phyloP scores from a whole-genome alignment of 2,113 vertebrate genomes.

The Vidua macroura region DNA sequence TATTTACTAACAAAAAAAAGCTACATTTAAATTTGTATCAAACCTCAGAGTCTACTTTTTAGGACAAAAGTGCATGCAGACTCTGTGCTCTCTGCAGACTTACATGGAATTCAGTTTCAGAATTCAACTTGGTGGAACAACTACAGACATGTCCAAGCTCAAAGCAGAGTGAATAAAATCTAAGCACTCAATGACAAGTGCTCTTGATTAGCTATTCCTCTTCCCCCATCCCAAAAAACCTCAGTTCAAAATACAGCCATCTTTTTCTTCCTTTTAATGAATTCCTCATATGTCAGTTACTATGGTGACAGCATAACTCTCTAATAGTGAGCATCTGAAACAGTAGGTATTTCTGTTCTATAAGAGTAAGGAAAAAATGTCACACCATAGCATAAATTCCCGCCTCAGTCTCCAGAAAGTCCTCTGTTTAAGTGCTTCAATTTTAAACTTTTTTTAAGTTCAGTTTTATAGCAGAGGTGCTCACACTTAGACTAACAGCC shows the following conservation, averaged over 20 bases:
- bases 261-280: background rate
- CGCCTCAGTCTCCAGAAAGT: background rate
- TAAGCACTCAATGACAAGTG: background rate
- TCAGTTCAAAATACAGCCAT: background rate
- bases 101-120: background rate
- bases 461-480: background rate
- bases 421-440: background rate
- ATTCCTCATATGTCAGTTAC: background rate
- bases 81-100: background rate
- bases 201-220: background rate
- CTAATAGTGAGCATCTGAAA: conserved; percentile 26
- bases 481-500: background rate
- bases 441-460: background rate
- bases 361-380: background rate
- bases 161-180: background rate
- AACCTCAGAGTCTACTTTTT: background rate
- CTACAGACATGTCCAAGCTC: background rate
- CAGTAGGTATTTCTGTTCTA: background rate
- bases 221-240: background rate
- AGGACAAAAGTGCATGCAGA: background rate
- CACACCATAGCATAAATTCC: background rate
- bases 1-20: background rate
- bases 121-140: background rate
- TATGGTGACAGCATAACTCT: background rate
- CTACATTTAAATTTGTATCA: background rate